A percentile compares a stretch with the other conserved stretches of the same genome.
Evolutionary conservation across 2,888 invertebrate genomes (phyloP).

Genomic region (Acholoe squamosa): DNA sequence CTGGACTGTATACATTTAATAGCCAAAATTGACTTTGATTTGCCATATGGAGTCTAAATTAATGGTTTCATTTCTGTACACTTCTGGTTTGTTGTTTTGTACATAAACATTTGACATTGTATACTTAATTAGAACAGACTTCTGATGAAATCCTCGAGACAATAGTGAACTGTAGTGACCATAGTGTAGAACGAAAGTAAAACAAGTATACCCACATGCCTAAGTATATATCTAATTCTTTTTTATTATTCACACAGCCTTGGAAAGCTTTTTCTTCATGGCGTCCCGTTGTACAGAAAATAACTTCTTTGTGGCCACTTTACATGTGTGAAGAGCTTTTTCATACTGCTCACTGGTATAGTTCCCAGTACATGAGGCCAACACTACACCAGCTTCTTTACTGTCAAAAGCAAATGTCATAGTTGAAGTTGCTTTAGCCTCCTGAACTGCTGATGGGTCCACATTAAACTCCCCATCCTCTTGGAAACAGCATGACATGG

Average conservation of each 20-base stretch:
- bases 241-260: slow-evolving; percentile 7
- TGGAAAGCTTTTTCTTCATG: slow-evolving; percentile 72
- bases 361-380: slow-evolving; percentile 74
- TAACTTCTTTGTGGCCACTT: slow-evolving; percentile 73
- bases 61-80: too few relatives aligned
- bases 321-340: slow-evolving; percentile 72
- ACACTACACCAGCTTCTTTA: slow-evolving; percentile 74
- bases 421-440: slow-evolving; percentile 78
- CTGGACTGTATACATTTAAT: too few relatives aligned
- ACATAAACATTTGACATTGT: too few relatives aligned
- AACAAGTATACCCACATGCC: not conserved
- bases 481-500: slow-evolving; percentile 89
- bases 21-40: too few relatives aligned
- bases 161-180: too few relatives aligned
- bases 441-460: slow-evolving; percentile 86
- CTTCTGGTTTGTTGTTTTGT: too few relatives aligned
- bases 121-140: too few relatives aligned
- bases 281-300: slow-evolving; percentile 78
- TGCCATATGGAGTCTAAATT: too few relatives aligned
- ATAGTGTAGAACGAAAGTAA: too few relatives aligned
- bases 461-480: slow-evolving; percentile 86
- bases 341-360: slow-evolving; percentile 77
- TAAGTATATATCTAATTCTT: not conserved
- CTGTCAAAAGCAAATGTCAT: slow-evolving; percentile 80
- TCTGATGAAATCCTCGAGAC: too few relatives aligned